Evolutionary conservation across 1,140 invertebrate genomes (phyloP).

Genomic region (Tetranychus cinnabarinus): DNA sequence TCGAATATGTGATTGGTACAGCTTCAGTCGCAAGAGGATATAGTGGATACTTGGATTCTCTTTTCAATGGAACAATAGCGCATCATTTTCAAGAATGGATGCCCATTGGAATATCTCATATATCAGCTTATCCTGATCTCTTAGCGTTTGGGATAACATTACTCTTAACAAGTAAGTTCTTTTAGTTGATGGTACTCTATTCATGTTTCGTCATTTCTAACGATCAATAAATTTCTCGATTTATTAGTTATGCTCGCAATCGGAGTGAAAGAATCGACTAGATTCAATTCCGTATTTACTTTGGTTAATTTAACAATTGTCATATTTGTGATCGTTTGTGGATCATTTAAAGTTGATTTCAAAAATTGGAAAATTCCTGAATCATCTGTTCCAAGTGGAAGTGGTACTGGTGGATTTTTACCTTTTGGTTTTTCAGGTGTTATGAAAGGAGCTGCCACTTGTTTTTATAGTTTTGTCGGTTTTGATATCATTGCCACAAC

Average conservation of each 20-base stretch:
- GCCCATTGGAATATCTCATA: constrained; percentile 39
- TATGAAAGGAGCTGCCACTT: constrained; percentile 53
- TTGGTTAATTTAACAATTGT: constrained; percentile 58
- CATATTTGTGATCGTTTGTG: constrained; percentile 51
- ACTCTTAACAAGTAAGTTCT: constrained; percentile 23
- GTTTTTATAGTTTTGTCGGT: constrained; percentile 72
- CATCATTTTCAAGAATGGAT: constrained; percentile 34
- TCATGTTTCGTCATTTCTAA: neutral
- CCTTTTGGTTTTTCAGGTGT: constrained; percentile 48
- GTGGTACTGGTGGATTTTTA: constrained; percentile 43
- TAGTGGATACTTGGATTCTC: constrained; percentile 59
- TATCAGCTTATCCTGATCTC: constrained; percentile 58
- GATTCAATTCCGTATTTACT: constrained; percentile 71
- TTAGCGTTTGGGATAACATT: constrained; percentile 44
- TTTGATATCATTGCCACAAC: constrained; percentile 70
- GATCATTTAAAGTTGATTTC: constrained; percentile 48
- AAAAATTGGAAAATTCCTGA: constrained; percentile 42
- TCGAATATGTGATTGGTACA: constrained; percentile 75
- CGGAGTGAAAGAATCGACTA: constrained; percentile 66
- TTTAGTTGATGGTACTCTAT: neutral
- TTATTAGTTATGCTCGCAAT: constrained; percentile 39
- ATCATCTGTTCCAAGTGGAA: neutral
- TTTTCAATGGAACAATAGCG: constrained; percentile 46
- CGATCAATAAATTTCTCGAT: constrained; percentile 4
- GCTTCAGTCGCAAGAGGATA: constrained; percentile 70